phyloP scores from a whole-genome alignment of 2,113 vertebrate genomes.

The Indicator maculatus region DNA sequence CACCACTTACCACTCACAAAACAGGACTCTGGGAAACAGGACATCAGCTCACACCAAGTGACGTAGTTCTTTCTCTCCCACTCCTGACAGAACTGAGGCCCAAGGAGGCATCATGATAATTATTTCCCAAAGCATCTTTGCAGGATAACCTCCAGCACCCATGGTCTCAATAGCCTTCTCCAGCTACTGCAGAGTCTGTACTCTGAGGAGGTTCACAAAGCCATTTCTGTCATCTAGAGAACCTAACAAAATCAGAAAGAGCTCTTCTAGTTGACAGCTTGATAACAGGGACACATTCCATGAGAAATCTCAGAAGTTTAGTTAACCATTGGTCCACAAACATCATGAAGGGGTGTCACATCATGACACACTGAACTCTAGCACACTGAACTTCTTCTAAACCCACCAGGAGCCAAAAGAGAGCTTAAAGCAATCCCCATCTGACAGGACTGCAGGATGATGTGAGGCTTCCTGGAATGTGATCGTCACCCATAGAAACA shows the following conservation, averaged over 20 bases:
- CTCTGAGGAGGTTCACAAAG: not conserved
- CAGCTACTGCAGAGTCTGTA: not conserved
- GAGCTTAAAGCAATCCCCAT: not conserved
- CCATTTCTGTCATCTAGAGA: not conserved
- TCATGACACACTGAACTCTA: not conserved
- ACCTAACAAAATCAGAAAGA: not conserved
- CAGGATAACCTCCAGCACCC: not conserved
- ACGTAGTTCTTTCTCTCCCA: not conserved
- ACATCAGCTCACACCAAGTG: not conserved
- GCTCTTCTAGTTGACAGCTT: not conserved
- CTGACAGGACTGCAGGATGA: not conserved
- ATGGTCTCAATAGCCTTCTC: not conserved
- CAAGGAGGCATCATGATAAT: accelerated
- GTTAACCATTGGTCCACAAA: not conserved
- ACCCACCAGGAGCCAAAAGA: not conserved
- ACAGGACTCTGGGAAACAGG: not conserved
- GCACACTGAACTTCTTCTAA: not conserved
- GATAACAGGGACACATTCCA: not conserved
- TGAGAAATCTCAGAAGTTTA: not conserved
- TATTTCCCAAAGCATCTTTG: not conserved
- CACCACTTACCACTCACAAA: not conserved
- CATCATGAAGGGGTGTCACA: not conserved
- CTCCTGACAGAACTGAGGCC: not conserved
- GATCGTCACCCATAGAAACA: not conserved
- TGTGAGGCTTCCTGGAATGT: not conserved